A percentile compares a stretch with the other conserved stretches of the same genome.
phyloP scores from a whole-genome alignment of 2,797 vertebrate species.

The Chrysocyon brachyurus region DNA sequence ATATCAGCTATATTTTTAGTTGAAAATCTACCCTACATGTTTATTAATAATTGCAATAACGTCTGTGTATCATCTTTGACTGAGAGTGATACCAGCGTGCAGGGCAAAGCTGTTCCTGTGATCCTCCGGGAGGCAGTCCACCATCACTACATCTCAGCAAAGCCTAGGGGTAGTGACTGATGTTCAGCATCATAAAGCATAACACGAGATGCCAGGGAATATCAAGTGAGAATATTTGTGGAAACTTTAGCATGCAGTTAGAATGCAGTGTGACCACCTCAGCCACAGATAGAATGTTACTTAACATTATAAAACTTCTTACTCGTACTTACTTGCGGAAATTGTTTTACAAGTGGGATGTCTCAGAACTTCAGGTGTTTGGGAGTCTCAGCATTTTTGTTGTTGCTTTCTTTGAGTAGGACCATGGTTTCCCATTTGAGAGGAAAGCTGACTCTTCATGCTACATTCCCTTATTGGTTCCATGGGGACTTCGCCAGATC shows the following conservation, averaged over 20 bases:
- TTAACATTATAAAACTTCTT: not conserved
- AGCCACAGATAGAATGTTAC: not conserved
- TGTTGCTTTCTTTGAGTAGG: not conserved
- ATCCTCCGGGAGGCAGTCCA: not conserved
- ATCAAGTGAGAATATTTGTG: not conserved
- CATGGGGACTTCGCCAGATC: not conserved
- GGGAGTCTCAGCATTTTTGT: not conserved
- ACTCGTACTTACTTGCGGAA: not conserved
- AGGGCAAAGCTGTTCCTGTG: not conserved
- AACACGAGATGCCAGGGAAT: not conserved
- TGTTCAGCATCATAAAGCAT: not conserved
- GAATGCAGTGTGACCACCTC: not conserved
- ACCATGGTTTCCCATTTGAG: not conserved
- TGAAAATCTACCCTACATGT: slow-evolving; percentile 31
- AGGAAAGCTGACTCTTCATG: not conserved
- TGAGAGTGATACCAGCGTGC: not conserved
- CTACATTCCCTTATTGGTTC: not conserved
- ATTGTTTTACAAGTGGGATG: not conserved
- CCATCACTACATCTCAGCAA: not conserved
- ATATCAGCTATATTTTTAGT: not conserved
- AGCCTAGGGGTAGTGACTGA: too few species aligned
- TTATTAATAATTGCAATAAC: not conserved
- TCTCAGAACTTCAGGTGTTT: not conserved
- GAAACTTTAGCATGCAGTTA: not conserved
- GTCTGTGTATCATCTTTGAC: not conserved